phyloP scores from a whole-genome alignment of 2,888 invertebrate genomes.

The Apoderus coryli region DNA sequence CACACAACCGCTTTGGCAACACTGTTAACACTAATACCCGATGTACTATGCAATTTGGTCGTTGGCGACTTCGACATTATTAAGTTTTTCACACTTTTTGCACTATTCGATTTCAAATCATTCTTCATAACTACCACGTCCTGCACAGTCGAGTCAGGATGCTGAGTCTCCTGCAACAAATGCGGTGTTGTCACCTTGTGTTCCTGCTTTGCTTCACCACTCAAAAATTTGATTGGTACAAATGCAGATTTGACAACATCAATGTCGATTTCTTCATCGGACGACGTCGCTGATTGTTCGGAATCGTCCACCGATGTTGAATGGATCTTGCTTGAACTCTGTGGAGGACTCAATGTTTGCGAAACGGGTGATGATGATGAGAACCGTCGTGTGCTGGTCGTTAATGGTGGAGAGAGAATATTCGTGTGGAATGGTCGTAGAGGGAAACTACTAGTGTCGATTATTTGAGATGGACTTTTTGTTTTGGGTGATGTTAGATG shows the following conservation, averaged over 20 bases:
- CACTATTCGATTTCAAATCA: conserved; percentile 48
- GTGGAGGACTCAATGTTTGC: conserved; percentile 31
- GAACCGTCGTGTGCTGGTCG: no score
- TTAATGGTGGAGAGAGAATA: no score
- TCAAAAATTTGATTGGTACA: conserved; percentile 49
- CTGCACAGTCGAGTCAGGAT: conserved; percentile 44
- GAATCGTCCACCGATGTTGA: conserved; percentile 38
- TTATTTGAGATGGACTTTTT: no score
- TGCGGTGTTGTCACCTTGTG: no score
- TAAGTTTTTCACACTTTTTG: conserved; percentile 38
- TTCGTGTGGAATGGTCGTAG: no score
- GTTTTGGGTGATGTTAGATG: no score
- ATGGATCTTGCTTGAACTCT: conserved; percentile 40
- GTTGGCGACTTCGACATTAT: conserved; percentile 29
- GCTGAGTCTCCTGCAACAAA: conserved; percentile 36
- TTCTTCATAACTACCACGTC: conserved; percentile 31
- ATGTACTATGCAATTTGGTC: conserved; percentile 37
- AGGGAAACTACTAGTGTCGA: no score
- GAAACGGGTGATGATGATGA: no score
- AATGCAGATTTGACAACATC: conserved; percentile 65
- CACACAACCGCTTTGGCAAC: conserved; percentile 65
- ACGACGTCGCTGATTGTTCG: conserved; percentile 46
- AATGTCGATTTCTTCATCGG: conserved; percentile 55
- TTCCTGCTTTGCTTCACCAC: no score
- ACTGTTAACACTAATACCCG: no score